These are phyloP conservation scores for Anoura caudifer DNA, from an alignment of 2,113 vertebrate species.

Conservation along the genomic window DNA sequence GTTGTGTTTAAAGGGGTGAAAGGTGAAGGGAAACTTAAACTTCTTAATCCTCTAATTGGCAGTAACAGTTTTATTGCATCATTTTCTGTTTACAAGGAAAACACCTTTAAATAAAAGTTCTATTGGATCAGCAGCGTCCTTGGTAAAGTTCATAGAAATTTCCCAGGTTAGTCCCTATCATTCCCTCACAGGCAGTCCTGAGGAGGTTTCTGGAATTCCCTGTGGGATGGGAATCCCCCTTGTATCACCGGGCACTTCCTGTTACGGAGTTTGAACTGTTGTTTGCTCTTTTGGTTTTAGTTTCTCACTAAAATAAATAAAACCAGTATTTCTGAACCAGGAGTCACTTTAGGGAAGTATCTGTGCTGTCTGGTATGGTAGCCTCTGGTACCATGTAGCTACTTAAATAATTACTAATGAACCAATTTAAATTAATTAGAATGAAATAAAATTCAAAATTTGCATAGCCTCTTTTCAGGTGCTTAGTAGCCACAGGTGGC, in stretches of 20 bases:
- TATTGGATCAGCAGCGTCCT: slow-evolving; percentile 9
- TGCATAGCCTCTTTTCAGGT: neutral
- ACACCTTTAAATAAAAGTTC: slow-evolving; percentile 59
- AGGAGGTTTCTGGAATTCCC: slow-evolving; percentile 61
- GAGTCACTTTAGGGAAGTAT: slow-evolving; percentile 42
- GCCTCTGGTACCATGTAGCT: neutral
- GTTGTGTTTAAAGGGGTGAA: neutral
- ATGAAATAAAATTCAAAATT: neutral
- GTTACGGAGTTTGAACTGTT: neutral
- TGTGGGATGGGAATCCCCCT: slow-evolving; percentile 64
- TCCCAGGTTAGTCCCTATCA: slow-evolving; percentile 71
- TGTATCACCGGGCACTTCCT: slow-evolving; percentile 45
- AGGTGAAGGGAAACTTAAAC: slow-evolving; percentile 47
- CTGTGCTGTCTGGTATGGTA: neutral
- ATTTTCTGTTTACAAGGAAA: slow-evolving; percentile 65
- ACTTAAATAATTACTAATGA: neutral
- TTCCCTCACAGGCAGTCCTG: slow-evolving; percentile 11
- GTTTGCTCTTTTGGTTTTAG: slow-evolving; percentile 49
- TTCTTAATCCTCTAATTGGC: slow-evolving; percentile 39
- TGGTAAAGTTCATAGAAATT: slow-evolving; percentile 71
- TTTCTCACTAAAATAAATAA: slow-evolving; percentile 31
- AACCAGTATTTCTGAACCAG: slow-evolving; percentile 39
- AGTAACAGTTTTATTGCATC: slow-evolving; percentile 55
- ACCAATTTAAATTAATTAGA: neutral
- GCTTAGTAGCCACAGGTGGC: neutral